phyloP scores from a whole-genome alignment of 2,888 invertebrate species.

The Drosophila neutralis region DNA sequence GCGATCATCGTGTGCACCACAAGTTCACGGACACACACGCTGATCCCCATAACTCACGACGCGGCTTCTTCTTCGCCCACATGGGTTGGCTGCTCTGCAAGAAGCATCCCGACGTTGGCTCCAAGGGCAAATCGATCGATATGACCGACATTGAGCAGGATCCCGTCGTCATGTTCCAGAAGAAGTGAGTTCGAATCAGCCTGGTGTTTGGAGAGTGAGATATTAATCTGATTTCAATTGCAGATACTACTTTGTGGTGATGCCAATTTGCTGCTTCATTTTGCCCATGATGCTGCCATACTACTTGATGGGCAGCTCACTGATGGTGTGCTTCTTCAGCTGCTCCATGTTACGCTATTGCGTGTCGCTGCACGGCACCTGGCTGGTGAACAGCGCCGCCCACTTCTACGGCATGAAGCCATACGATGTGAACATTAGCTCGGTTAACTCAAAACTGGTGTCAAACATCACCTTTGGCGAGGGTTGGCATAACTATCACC shows the following conservation, averaged over 20 bases:
- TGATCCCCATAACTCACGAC: conserved; percentile 94
- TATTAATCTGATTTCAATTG: background rate
- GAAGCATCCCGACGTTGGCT: conserved; percentile 95
- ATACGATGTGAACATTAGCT: conserved; percentile 91
- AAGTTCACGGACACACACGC: conserved; percentile 95
- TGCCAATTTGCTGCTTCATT: conserved; percentile 92
- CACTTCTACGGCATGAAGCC: conserved; percentile 96
- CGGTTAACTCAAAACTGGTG: conserved; percentile 89
- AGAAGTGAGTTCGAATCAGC: conserved; percentile 87
- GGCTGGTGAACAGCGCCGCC: conserved; percentile 97
- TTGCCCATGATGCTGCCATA: conserved; percentile 92
- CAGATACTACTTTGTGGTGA: conserved; percentile 88
- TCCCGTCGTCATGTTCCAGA: conserved; percentile 93
- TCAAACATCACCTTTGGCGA: conserved; percentile 90
- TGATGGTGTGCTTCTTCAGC: conserved; percentile 91
- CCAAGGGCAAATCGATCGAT: conserved; percentile 92
- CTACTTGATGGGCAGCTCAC: conserved; percentile 90
- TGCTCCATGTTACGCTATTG: conserved; percentile 91
- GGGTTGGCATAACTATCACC: conserved; percentile 96
- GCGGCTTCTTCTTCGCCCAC: conserved; percentile 98
- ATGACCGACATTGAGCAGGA: conserved; percentile 94
- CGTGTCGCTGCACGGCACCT: conserved; percentile 92
- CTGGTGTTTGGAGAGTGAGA: background rate
- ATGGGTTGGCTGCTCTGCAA: conserved; percentile 96
- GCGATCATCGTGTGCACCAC: conserved; percentile 94